Evolutionary conservation across 2,888 invertebrate species (phyloP).

Genomic region (Colostygia pectinataria): DNA sequence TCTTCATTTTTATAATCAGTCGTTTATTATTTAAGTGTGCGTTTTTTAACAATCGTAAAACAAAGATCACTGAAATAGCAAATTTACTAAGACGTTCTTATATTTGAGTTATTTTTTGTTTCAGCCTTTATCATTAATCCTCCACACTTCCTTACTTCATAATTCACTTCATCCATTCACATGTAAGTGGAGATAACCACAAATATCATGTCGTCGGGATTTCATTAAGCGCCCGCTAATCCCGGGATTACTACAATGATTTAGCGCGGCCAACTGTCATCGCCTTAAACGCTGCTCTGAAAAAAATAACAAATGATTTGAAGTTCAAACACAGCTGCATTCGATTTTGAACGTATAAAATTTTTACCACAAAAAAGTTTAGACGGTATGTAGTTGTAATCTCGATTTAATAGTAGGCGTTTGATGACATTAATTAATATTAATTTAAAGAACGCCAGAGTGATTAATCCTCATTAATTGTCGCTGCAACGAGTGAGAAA

Average conservation of each 20-base stretch:
- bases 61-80: neutral
- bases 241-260: slow-evolving; percentile 59
- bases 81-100: neutral
- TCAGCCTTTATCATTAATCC: slow-evolving; percentile 17
- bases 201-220: slow-evolving; percentile 51
- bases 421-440: slow-evolving; percentile 32
- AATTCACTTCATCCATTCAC: slow-evolving; percentile 32
- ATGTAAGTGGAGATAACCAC: slow-evolving; percentile 39
- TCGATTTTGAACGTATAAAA: slow-evolving; percentile 19
- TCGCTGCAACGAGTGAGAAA: slow-evolving; percentile 43
- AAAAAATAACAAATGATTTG: slow-evolving; percentile 27
- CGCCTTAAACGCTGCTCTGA: slow-evolving; percentile 42
- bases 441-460: slow-evolving; percentile 23
- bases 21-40: no score
- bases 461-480: slow-evolving; percentile 33
- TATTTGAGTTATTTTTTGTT: neutral
- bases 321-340: slow-evolving; percentile 28
- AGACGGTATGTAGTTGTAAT: slow-evolving; percentile 17
- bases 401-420: slow-evolving; percentile 32
- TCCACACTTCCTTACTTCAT: slow-evolving; percentile 30
- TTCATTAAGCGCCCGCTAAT: slow-evolving; percentile 53
- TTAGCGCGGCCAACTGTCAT: slow-evolving; percentile 69
- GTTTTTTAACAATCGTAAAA: no score
- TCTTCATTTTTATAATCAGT: no score
- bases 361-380: slow-evolving; percentile 9